These are phyloP conservation scores for Corythornis cristatus DNA, from an alignment of 2,113 vertebrate genomes.

Conservation along the genomic window DNA sequence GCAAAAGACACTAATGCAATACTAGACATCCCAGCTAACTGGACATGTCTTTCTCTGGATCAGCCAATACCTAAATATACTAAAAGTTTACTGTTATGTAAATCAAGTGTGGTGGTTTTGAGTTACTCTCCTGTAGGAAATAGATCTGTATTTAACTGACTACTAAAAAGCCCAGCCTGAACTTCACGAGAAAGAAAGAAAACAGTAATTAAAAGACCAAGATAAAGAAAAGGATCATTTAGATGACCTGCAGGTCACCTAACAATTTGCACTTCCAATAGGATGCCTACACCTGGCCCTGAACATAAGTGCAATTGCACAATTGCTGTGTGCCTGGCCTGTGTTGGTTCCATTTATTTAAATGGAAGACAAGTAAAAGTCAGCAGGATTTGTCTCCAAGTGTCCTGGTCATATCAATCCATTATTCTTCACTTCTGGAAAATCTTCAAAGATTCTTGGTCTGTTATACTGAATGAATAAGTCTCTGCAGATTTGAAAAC, in stretches of 20 bases:
- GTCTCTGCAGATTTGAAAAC: slow-evolving; percentile 5
- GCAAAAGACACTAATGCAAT: not conserved
- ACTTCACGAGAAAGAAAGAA: not conserved
- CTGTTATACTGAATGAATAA: not conserved
- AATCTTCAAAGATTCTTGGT: slow-evolving; percentile 53
- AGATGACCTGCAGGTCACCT: not conserved
- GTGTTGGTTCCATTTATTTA: not conserved
- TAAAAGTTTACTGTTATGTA: not conserved
- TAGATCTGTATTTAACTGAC: not conserved
- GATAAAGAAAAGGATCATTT: not conserved
- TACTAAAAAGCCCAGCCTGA: not conserved
- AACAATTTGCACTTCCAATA: not conserved
- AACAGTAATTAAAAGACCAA: not conserved
- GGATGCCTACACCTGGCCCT: not conserved
- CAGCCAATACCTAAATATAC: not conserved
- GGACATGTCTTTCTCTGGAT: not conserved
- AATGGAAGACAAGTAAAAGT: not conserved
- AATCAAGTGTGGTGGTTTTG: not conserved
- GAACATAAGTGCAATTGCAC: not conserved
- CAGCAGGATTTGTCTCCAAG: not conserved
- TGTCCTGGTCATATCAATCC: not conserved
- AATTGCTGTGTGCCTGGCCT: not conserved
- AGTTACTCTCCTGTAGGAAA: not conserved
- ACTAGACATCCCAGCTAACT: not conserved
- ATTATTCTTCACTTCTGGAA: slow-evolving; percentile 46